phyloP scores from a whole-genome alignment of 2,113 vertebrate genomes.

The Trogon surrucura region DNA sequence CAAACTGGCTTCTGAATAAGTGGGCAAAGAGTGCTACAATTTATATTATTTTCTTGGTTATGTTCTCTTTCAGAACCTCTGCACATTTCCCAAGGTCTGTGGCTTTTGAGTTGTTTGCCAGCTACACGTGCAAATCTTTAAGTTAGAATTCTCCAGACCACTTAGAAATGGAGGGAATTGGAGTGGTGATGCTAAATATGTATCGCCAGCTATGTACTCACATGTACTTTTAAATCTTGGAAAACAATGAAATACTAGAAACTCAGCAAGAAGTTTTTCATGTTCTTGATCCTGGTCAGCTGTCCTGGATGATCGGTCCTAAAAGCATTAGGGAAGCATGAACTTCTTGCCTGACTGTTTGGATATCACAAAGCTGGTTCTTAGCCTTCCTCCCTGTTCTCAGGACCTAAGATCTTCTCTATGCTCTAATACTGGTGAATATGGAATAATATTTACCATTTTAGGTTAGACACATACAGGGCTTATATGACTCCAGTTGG shows the following conservation, averaged over 20 bases:
- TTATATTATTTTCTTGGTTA: background rate
- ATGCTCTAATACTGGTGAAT: background rate
- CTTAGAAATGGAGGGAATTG: slow-evolving; percentile 26
- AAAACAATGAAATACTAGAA: background rate
- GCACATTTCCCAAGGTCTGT: background rate
- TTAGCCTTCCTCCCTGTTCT: background rate
- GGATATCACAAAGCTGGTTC: background rate
- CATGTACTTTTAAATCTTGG: background rate
- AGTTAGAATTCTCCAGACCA: background rate
- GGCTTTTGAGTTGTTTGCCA: slow-evolving; percentile 21
- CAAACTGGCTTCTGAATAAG: background rate
- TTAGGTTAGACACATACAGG: background rate
- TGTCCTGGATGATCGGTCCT: background rate
- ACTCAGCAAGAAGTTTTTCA: background rate
- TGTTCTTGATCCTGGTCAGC: background rate
- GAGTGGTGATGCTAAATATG: background rate
- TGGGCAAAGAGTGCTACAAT: background rate
- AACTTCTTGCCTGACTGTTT: background rate
- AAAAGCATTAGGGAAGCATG: background rate
- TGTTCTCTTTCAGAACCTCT: background rate
- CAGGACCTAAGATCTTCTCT: background rate
- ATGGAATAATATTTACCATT: background rate
- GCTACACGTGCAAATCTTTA: background rate
- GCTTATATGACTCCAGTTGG: background rate
- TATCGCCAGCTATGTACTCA: background rate